Percentiles rank a stretch among this genome's conserved stretches.
Conservation (phyloP, 2,888 invertebrate species). For the Caenorhabditis angaria region DNA sequence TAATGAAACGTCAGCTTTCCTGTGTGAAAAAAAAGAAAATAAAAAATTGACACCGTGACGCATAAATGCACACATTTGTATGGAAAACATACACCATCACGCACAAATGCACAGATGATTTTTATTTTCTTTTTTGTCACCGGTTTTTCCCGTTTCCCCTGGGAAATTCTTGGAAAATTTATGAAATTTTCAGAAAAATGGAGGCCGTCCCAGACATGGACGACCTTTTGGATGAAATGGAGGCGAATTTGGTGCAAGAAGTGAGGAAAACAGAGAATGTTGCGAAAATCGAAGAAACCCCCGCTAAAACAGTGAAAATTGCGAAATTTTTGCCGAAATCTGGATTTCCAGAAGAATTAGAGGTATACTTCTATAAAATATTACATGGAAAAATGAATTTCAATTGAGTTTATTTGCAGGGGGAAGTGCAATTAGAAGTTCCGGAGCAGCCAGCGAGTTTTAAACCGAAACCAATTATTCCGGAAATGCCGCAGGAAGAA, state of each 20-base stretch:
- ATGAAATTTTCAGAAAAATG: conserved; percentile 26
- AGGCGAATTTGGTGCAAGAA: conserved; percentile 25
- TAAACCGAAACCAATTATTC: conserved; percentile 14
- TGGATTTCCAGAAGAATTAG: not conserved
- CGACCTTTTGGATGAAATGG: conserved; percentile 53
- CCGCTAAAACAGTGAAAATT: conserved; percentile 10
- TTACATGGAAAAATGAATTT: no score
- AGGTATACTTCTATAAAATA: not conserved
- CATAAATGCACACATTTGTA: conserved; percentile 18
- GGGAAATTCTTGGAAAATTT: not conserved
- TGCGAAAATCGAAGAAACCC: no score
- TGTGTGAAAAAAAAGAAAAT: not conserved
- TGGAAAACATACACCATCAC: conserved; percentile 20
- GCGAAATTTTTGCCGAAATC: not conserved
- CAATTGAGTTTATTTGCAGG: no score
- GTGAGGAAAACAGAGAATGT: not conserved
- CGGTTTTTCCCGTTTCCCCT: conserved; percentile 8
- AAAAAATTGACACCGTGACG: conserved; percentile 26
- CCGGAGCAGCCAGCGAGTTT: conserved; percentile 25
- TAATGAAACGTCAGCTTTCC: not conserved
- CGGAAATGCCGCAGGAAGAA: not conserved
- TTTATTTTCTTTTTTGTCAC: conserved; percentile 12
- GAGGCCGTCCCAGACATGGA: conserved; percentile 54
- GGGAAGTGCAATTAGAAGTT: conserved; percentile 20
- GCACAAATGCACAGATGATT: conserved; percentile 15